Evolutionary conservation across 2,797 vertebrate genomes (phyloP), one percentile per base, ranked within the genome.

Genomic region (Catostomus latipinnis): DNA sequence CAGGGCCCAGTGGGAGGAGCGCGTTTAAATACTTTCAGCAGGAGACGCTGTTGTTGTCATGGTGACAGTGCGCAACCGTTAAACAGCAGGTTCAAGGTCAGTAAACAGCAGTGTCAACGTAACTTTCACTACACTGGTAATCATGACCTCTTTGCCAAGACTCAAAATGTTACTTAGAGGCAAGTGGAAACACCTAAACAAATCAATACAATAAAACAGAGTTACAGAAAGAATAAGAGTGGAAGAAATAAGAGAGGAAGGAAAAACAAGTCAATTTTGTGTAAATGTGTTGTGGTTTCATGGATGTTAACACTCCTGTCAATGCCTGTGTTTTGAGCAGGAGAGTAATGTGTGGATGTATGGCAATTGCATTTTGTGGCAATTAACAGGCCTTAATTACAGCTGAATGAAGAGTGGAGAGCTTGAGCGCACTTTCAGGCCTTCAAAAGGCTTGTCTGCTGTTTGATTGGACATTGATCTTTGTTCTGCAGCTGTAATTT

Each of bases 401-500:
- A 45, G 63, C 75, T 86, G 81, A 84, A 86, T 83, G 63, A 78
- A 56, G 81, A 86, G 80, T 76, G 77, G 92, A 95, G 94, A 89
- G 94, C 93, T 93, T 93, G 93, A 93, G 94, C 92, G 92, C 91
- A 88, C 90, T 93, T 91, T 92, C 90, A 93, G 93, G 93, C 88
- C 90, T 86, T 90, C 88, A 80, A 92, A 92, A 90, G 90, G 85
- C 84, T 86, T 81, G 91, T 93, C 89, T 84, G 90, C 91, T 93
- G 93, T 94, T 92, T 95, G 93, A 94, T 95, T 94, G 89, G 91
- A 92, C 93, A 93, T 93, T 93, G 93, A 95, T 95, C 91, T 90
- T 83, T 88, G 89, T 70, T 77, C 89, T 88, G 84, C 85, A 89
- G 89, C 86, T 92, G 92, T 91, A 93, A 94, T 80, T 86, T 83